These are phyloP conservation scores for Mareca strepera DNA, from an alignment of 2,797 vertebrate genomes.

Conservation along the genomic window DNA sequence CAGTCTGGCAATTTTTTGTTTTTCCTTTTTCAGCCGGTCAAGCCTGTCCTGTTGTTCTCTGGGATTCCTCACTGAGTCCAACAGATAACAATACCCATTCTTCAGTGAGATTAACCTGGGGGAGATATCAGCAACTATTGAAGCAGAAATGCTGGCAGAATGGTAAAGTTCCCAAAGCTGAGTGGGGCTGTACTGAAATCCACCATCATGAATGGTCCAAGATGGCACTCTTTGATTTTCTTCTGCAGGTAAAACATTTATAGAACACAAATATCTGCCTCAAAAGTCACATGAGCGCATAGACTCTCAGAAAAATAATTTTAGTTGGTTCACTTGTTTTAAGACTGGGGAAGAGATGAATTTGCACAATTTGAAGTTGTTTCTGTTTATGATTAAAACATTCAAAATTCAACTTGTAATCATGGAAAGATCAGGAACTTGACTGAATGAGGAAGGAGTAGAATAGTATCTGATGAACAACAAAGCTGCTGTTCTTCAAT, in stretches of 20 bases:
- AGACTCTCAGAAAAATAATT: background rate
- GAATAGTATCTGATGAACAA: background rate
- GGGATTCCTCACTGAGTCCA: slow-evolving; percentile 86
- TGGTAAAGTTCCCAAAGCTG: slow-evolving; percentile 83
- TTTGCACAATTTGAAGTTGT: background rate
- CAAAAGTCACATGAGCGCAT: background rate
- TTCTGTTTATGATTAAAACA: background rate
- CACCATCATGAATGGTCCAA: slow-evolving; percentile 95
- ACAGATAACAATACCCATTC: slow-evolving; percentile 80
- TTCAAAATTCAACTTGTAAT: background rate
- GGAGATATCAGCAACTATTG: slow-evolving; percentile 86
- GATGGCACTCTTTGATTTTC: slow-evolving; percentile 93
- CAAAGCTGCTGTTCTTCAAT: background rate
- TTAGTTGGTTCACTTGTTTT: background rate
- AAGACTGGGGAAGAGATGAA: background rate
- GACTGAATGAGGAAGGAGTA: background rate
- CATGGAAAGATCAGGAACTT: background rate
- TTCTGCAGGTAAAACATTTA: slow-evolving; percentile 87
- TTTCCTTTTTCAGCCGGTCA: slow-evolving; percentile 79
- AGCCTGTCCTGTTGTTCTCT: slow-evolving; percentile 86
- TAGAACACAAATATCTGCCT: background rate
- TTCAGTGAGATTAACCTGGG: slow-evolving; percentile 87
- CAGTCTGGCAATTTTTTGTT: background rate
- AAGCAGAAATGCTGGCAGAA: slow-evolving; percentile 91
- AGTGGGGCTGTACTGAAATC: slow-evolving; percentile 86